Evolutionary conservation across 2,113 vertebrate genomes (phyloP).

Genomic region (Falco punctatus): DNA sequence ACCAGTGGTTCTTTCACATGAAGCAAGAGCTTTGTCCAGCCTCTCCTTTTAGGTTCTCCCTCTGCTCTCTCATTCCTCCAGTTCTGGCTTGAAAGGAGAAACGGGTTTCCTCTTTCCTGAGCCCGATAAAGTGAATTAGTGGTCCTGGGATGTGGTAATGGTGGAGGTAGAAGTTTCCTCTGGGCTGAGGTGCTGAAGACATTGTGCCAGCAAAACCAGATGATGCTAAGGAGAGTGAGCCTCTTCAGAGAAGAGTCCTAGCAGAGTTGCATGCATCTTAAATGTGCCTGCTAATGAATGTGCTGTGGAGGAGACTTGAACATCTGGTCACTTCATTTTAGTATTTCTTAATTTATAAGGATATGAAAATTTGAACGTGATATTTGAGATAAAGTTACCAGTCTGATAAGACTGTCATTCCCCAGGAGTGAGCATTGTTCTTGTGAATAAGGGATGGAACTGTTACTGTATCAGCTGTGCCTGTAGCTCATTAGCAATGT

Average conservation of each 20-base stretch:
- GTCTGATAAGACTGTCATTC: constrained; percentile 58
- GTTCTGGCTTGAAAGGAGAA: background rate
- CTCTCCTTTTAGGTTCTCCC: background rate
- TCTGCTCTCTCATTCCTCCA: background rate
- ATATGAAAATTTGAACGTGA: constrained; percentile 74
- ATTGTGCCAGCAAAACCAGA: background rate
- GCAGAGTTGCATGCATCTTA: constrained; percentile 31
- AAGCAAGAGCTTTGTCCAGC: background rate
- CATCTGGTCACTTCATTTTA: constrained; percentile 75
- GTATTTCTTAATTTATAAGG: constrained; percentile 79
- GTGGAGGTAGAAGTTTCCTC: background rate
- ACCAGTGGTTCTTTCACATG: background rate
- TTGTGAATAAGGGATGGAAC: constrained; percentile 45
- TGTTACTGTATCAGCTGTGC: constrained; percentile 59
- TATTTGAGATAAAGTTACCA: constrained; percentile 64
- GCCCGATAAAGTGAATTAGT: background rate
- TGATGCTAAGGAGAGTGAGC: background rate
- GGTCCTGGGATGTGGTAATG: background rate
- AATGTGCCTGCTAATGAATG: constrained; percentile 46
- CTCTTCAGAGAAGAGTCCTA: background rate
- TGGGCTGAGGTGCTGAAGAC: background rate
- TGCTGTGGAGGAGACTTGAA: constrained; percentile 53
- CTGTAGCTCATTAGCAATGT: constrained; percentile 61
- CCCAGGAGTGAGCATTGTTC: constrained; percentile 65
- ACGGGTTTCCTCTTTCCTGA: background rate